Base-by-base conservation (phyloP, 92 coral and sea anemone genomes). In the Epizoanthus scotinus region DNA sequence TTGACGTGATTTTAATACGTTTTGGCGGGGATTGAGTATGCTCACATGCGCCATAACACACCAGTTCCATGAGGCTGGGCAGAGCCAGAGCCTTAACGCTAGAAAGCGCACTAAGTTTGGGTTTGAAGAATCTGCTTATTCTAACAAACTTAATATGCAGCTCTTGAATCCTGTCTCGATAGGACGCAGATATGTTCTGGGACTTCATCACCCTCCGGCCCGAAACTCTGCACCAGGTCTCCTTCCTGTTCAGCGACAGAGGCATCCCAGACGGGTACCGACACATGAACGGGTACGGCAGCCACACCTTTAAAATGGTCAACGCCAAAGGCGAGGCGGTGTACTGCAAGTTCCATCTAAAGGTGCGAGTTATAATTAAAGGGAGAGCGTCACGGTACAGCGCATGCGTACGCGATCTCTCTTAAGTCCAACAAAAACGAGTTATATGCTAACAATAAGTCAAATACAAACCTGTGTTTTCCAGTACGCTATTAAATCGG, bases 181-280 rank as follows among this genome's bases (percentile, higher is more conserved):
- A 82, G 85, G 85, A 82, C 25, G 79, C 85, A 42, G 78, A 82
- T 25, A 69, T 69, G 79, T 82, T 82, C 64, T 82, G 85, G 85
- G 85, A 82, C 44, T 82, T 82, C 79, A 70, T 82, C 49, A 82
- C 68, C 17, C 67, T 69, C 20, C 85, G 85, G 28, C 64, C 73
- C 2, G 85, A 82, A 58, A 54, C 55, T 24, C 68, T 70, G 21
- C 85, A 82, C 44, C 73, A 63, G 58, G 80, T 82, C 6, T 54
- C 67, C 9, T 63, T 82, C 53, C 56, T 82, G 54, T 82, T 82
- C 57, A 53, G 74, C 17, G 85, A 82, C 57, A 54, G 85, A 8
- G 85, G 85, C 14, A 82, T 82, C 4, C 85, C 85, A 3, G 85
- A 82, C 44, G 85, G 85, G 2, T 70, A 82, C 64, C 34, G 63